Evolutionary conservation across 2,888 invertebrate species (phyloP).

Genomic region (Caenorhabditis afra): DNA sequence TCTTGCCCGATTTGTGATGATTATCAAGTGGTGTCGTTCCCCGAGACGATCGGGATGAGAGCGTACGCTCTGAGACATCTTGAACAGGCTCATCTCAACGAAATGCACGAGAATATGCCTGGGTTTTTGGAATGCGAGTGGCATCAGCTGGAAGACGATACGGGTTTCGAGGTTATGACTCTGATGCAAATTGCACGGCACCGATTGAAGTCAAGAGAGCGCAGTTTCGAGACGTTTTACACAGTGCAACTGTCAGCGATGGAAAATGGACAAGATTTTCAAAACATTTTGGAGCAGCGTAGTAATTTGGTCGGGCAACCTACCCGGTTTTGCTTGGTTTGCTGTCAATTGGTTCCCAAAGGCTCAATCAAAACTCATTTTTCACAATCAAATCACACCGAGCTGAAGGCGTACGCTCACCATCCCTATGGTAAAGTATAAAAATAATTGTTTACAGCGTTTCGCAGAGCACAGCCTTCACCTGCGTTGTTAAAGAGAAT

Average conservation of each 20-base stretch:
- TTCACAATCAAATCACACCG: not conserved
- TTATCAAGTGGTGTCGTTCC: not conserved
- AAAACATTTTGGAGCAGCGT: not conserved
- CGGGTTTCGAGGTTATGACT: conserved; percentile 27
- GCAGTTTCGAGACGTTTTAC: conserved; percentile 24
- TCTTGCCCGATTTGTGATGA: conserved; percentile 17
- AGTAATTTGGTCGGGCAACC: not conserved
- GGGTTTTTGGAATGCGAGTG: conserved; percentile 30
- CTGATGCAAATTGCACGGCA: conserved; percentile 11
- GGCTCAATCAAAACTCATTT: conserved; percentile 13
- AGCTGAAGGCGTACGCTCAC: conserved; percentile 31
- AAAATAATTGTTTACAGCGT: too few species aligned
- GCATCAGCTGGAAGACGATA: conserved; percentile 20
- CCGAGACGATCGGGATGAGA: conserved; percentile 30
- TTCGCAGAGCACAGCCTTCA: conserved; percentile 6
- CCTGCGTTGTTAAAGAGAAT: not conserved
- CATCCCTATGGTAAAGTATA: too few species aligned
- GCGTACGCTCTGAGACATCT: conserved; percentile 17
- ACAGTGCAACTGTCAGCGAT: conserved; percentile 5
- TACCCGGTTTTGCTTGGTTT: conserved; percentile 32
- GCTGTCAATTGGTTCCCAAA: conserved; percentile 4
- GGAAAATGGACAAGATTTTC: conserved; percentile 27
- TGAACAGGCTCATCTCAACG: conserved; percentile 1
- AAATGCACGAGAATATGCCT: conserved; percentile 4
- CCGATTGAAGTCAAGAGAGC: not conserved